Conservation (phyloP, 2,888 invertebrate genomes). For the Beris chalybata region DNA sequence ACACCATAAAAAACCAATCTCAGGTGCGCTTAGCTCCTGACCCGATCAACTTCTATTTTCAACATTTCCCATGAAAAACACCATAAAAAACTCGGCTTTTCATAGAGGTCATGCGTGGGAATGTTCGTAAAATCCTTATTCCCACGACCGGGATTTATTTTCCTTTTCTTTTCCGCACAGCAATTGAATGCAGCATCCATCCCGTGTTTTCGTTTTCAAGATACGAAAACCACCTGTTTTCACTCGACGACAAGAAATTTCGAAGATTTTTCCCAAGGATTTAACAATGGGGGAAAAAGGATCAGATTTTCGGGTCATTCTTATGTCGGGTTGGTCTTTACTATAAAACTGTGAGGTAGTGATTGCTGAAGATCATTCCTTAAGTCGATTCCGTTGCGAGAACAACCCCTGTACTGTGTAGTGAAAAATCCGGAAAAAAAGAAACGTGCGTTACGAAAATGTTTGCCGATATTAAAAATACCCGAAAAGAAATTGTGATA, state of each 20-base stretch:
- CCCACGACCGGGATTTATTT: slow-evolving; percentile 44
- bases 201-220: slow-evolving; percentile 9
- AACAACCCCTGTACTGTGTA: slow-evolving; percentile 1
- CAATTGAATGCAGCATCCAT: slow-evolving; percentile 3
- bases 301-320: background rate
- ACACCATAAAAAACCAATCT: too few species aligned
- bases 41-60: background rate
- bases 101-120: slow-evolving; percentile 47
- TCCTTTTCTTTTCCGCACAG: slow-evolving; percentile 7
- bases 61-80: slow-evolving; percentile 26
- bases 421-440: background rate
- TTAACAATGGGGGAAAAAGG: background rate
- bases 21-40: too few species aligned
- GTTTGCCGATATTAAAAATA: slow-evolving; percentile 30
- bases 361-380: slow-evolving; percentile 13
- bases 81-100: background rate
- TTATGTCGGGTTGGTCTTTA: background rate
- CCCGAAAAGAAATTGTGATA: background rate
- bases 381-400: slow-evolving; percentile 15
- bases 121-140: slow-evolving; percentile 47
- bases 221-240: slow-evolving; percentile 34
- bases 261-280: slow-evolving; percentile 31
- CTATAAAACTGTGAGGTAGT: slow-evolving; percentile 12
- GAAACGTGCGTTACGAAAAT: slow-evolving; percentile 25
- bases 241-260: slow-evolving; percentile 19